Base-by-base conservation (phyloP, 2,797 vertebrate species). In the Mionectes olivaceus region DNA sequence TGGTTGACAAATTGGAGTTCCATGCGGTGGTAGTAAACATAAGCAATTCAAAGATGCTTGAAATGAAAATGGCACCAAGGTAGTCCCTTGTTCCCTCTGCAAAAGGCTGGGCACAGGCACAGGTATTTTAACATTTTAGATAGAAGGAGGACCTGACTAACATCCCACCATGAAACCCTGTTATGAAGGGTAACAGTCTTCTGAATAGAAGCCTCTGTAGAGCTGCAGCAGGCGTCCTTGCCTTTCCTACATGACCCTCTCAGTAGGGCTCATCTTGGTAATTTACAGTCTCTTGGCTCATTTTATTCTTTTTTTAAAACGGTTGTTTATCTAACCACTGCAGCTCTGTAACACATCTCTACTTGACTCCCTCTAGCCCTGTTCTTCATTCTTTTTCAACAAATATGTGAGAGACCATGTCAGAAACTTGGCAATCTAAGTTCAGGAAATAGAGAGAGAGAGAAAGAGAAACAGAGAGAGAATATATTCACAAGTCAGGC, bases 321-420 rank as follows among this genome's bases (percentile, higher is more conserved):
- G 39, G 41, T 61, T 84, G 27, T 33, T 74, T 12, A 4, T 70
- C 30, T 83, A 63, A 60, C 21, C 6, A 53, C 14, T 60, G 44
- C 18, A 59, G 8, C 10, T 77, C 9, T 50, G 7, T 50, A 91
- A 67, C 27, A 22, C 8, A 7, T 46, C 50, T 85, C 57, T 7
- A 60, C 23, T 65, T 3, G 18, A 84, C 46, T 90, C 39, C 61
- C 35, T 71, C 33, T 39, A 56, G 44, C 24, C 49, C 73, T 78
- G 24, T 75, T 74, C 69, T 94, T 92, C 87, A 84, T 82, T 71
- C 19, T 91, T 95, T 95, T 84, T 78, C 43, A 83, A 70, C 49
- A 90, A 12, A 19, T 33, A 70, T 15, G 6, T 52, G 19, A 93
- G 25, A 83, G 60, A 71, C 76, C n/a, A 33, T 89, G 94, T 93